A percentile compares a stretch with the other conserved stretches of the same genome.
Conservation (phyloP, 2,888 invertebrate species). For the Trissolcus japonicus region DNA sequence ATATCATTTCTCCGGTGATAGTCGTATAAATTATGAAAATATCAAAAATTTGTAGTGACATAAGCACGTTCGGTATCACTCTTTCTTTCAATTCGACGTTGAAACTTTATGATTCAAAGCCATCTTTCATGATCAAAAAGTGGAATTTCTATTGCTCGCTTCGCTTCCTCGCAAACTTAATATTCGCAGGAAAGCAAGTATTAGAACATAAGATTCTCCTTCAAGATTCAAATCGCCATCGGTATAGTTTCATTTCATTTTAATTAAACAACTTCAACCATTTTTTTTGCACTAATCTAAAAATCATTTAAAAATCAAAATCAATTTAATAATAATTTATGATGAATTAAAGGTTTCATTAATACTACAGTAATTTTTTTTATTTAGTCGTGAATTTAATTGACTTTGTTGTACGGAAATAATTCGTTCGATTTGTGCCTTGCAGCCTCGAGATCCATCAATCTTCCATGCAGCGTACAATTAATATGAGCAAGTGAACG, state of each 20-base stretch:
- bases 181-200: constrained; percentile 7
- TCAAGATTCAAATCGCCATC: background rate
- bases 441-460: no score
- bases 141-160: constrained; percentile 21
- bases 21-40: constrained; percentile 27
- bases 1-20: constrained; percentile 49
- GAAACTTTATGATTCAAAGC: background rate
- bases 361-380: no score
- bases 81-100: constrained; percentile 11
- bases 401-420: no score
- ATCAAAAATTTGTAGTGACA: constrained; percentile 14
- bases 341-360: no score
- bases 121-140: background rate
- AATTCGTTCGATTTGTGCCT: background rate
- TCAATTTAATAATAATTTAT: no score
- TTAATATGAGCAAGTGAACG: background rate
- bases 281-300: no score
- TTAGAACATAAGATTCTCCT: background rate
- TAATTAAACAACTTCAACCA: no score
- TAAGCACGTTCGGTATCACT: background rate
- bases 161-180: constrained; percentile 6
- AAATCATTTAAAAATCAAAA: no score
- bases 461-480: no score
- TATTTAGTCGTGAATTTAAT: no score
- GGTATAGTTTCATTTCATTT: background rate